These are phyloP conservation scores for Eurosta solidaginis DNA, from an alignment of 1,140 invertebrate species.

Conservation along the genomic window DNA sequence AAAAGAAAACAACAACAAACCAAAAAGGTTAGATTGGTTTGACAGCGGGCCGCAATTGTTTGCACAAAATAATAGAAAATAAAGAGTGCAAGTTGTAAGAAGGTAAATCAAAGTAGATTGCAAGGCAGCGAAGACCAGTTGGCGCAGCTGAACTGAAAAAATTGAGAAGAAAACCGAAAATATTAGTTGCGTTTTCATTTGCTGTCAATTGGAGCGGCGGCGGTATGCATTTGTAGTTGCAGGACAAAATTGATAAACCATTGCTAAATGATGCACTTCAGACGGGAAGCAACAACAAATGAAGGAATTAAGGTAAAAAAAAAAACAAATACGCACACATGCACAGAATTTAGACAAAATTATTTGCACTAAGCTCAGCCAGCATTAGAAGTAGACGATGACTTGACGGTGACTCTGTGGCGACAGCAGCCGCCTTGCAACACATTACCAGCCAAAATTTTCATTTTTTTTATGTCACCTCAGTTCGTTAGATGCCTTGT, in stretches of 20 bases:
- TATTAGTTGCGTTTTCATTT: background rate
- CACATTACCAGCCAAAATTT: background rate
- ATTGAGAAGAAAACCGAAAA: background rate
- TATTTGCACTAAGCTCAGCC: background rate
- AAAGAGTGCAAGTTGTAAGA: conserved; percentile 5
- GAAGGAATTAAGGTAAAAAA: background rate
- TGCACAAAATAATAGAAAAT: conserved; percentile 28
- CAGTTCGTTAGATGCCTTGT: background rate
- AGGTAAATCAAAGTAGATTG: conserved; percentile 3
- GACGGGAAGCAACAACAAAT: background rate
- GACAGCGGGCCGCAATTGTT: conserved; percentile 24
- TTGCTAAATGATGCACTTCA: background rate
- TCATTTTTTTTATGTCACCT: background rate
- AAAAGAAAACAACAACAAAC: background rate
- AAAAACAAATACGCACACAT: background rate
- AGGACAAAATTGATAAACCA: background rate
- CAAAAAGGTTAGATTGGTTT: background rate
- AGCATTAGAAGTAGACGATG: background rate
- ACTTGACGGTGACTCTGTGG: background rate
- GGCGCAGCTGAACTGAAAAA: background rate
- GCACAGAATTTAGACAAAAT: background rate
- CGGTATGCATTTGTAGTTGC: background rate
- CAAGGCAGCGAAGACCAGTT: background rate
- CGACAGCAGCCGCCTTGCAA: background rate
- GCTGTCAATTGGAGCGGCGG: background rate